A percentile compares a stretch with the other conserved stretches of the same genome.
Evolutionary conservation across 1,140 invertebrate genomes (phyloP).

Genomic region (Caenorhabditis brenneri): DNA sequence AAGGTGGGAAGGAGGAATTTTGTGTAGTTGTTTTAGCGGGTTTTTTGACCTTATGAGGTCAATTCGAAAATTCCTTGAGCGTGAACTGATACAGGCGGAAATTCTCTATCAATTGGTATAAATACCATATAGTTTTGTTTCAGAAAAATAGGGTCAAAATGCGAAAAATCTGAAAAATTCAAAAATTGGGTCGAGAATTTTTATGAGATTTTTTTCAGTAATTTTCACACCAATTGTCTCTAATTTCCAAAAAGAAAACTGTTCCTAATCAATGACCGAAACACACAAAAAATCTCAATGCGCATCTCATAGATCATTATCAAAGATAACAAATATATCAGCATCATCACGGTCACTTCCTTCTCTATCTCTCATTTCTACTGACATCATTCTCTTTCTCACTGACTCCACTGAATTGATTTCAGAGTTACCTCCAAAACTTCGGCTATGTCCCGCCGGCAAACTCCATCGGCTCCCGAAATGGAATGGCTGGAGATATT

Average conservation of each 20-base stretch:
- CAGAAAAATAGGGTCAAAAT: too few relatives aligned
- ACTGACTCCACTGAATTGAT: too few relatives aligned
- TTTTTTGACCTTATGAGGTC: not conserved
- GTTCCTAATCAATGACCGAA: not conserved
- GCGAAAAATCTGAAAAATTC: not conserved
- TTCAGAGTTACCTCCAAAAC: slow-evolving; percentile 67
- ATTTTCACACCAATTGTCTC: not conserved
- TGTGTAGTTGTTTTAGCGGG: too few relatives aligned
- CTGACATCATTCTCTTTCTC: not conserved
- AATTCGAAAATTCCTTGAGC: too few relatives aligned
- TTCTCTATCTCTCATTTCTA: not conserved
- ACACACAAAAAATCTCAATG: not conserved
- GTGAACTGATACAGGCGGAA: too few relatives aligned
- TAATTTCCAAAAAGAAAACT: not conserved
- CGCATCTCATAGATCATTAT: not conserved
- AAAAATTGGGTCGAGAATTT: not conserved
- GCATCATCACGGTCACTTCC: not conserved
- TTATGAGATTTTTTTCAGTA: not conserved
- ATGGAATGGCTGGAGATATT: slow-evolving; percentile 59
- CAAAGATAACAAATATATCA: not conserved
- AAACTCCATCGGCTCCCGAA: not conserved
- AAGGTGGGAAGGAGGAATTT: too few relatives aligned
- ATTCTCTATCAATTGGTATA: too few relatives aligned
- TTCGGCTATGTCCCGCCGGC: slow-evolving; percentile 67
- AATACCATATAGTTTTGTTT: too few relatives aligned